Evolutionary conservation across 1,140 invertebrate species (phyloP).

Genomic region (Dufourea novaeangliae): DNA sequence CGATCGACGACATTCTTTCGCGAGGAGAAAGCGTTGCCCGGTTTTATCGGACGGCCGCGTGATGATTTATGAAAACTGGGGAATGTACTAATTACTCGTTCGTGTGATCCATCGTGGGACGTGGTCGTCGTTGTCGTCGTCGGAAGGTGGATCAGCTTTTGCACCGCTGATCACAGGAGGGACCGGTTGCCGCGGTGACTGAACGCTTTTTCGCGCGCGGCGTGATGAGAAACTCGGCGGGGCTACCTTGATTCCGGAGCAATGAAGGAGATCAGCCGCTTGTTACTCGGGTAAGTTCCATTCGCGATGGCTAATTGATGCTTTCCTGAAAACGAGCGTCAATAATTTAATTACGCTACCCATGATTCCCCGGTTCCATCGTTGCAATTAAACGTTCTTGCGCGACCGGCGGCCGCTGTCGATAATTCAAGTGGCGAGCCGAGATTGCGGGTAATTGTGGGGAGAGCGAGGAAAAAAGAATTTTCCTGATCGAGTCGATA

Average conservation of each 20-base stretch:
- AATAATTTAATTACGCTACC: constrained; percentile 41
- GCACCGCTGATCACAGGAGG: background rate
- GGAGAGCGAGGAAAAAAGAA: background rate
- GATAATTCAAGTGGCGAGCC: constrained; percentile 9
- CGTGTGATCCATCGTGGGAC: constrained; percentile 45
- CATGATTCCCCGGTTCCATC: background rate
- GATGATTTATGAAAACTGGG: constrained; percentile 63
- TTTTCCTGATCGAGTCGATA: background rate
- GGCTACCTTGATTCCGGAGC: constrained; percentile 31
- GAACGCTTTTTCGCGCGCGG: constrained; percentile 17
- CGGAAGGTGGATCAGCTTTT: constrained; percentile 9
- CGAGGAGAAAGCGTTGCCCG: constrained; percentile 42
- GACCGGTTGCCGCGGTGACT: constrained; percentile 25
- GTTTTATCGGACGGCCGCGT: constrained; percentile 35
- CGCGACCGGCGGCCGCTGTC: background rate
- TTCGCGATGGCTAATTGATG: constrained; percentile 28
- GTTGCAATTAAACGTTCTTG: constrained; percentile 7
- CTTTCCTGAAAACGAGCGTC: constrained; percentile 1
- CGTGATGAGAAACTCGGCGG: constrained; percentile 27
- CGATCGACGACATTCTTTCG: constrained; percentile 40
- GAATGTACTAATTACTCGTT: constrained; percentile 49
- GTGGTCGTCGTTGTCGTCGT: constrained; percentile 4
- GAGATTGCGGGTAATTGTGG: background rate
- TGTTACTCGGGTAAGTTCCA: constrained; percentile 64
- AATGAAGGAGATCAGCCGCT: constrained; percentile 64